These are phyloP conservation scores for Natrix natrix DNA, from an alignment of 2,797 vertebrate genomes.

Conservation along the genomic window DNA sequence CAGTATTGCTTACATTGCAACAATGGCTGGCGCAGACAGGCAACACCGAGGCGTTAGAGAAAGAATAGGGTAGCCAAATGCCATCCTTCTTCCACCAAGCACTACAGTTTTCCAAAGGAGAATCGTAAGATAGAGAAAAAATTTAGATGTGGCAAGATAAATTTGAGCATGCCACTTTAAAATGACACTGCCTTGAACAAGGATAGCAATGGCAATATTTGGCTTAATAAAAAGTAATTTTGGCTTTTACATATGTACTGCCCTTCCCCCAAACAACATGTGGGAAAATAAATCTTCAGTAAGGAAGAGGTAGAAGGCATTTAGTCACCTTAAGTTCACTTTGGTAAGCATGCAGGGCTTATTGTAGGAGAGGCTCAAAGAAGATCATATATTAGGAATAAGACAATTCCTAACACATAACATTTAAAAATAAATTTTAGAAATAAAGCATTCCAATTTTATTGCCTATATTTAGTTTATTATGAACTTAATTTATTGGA, in stretches of 20 bases:
- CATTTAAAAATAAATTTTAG: conserved; percentile 70
- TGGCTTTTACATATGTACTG: conserved; percentile 69
- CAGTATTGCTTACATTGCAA: conserved; percentile 93
- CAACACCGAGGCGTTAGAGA: conserved; percentile 90
- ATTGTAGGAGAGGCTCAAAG: conserved; percentile 69
- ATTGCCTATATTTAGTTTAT: conserved; percentile 42
- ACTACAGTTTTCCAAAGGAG: conserved; percentile 72
- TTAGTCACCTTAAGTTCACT: conserved; percentile 84
- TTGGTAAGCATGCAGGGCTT: conserved; percentile 82
- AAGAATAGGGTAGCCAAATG: conserved; percentile 87
- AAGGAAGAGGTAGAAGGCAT: conserved; percentile 92
- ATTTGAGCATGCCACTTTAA: conserved; percentile 71
- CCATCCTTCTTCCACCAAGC: conserved; percentile 85
- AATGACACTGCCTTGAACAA: conserved; percentile 75
- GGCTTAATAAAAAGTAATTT: conserved; percentile 71
- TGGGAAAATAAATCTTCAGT: conserved; percentile 81
- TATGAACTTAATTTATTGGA: conserved; percentile 66
- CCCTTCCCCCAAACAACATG: conserved; percentile 75
- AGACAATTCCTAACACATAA: conserved; percentile 63
- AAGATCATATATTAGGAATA: conserved; percentile 64
- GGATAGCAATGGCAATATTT: conserved; percentile 78
- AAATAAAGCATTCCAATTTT: conserved; percentile 55
- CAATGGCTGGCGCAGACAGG: conserved; percentile 93
- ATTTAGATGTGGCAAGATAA: conserved; percentile 67
- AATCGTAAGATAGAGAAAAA: conserved; percentile 55